Evolutionary conservation across 2,797 vertebrate species (phyloP), one percentile per base, ranked within the genome.

Genomic region (Centroberyx gerrardi): DNA sequence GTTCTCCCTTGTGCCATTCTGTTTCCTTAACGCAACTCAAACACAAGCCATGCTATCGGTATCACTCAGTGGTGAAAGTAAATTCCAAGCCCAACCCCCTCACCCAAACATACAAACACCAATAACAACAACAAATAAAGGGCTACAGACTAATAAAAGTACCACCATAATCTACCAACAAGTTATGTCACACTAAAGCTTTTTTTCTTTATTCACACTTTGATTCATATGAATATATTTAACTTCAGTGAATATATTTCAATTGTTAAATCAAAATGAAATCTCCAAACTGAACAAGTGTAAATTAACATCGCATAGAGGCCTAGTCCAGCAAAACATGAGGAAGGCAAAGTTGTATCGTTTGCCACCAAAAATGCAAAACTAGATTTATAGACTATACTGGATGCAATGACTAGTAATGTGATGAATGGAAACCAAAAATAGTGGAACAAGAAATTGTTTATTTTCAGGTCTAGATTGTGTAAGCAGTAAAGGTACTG

Each of bases 41-140:
- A 87, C 68, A 86, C 68, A 93, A 92, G 94, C 91, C 92, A 90
- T 88, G 88, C 69, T 79, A 75, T 80, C 84, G 73, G 87, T 84
- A 70, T 7, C 74, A 72, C 64, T 79, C 84, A 49, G 77, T 73
- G 83, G 78, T 79, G 87, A 77, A 81, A 87, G 82, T 81, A 68
- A 78, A 76, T 5, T 31, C 31, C 29, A 69, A 76, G 76, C 76
- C 22, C 18, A 29, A 5, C 27, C 9, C 76, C 22, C 15, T 0
- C 31, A 36, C 13, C 9, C 33, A 60, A 48, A 61, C 17, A 12
- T 1, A 15, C 0, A 4, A 52, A 22, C 48, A 38, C 9, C 22
- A 22, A 22, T 22, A 27, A 27, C 18, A 27, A 22, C 8, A 4
- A 22, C 52, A 29, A 27, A 29, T 27, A 59, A 80, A 80, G 72